Conservation (phyloP, 30 jellyfish, hydroid and myxozoan species). For the Chrysaora quinquecirrha region DNA sequence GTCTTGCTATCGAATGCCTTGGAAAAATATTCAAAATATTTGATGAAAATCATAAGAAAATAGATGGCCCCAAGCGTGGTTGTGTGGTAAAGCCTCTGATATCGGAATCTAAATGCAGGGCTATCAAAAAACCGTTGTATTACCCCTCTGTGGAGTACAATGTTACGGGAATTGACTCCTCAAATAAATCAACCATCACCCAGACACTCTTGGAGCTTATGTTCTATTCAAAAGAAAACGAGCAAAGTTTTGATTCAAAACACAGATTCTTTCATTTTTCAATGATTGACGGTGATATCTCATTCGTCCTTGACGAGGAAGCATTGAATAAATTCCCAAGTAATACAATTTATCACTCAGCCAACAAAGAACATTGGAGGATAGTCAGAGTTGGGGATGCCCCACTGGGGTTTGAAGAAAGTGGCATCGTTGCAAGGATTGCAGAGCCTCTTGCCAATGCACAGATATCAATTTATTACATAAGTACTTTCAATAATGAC, state of each 20-base stretch:
- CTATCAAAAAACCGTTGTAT: constrained; percentile 10
- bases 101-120: constrained; percentile 20
- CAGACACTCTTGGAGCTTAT: constrained; percentile 86
- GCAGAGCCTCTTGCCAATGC: constrained; percentile 96
- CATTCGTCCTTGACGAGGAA: constrained; percentile 81
- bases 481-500: constrained; percentile 85
- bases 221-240: constrained; percentile 56
- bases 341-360: constrained; percentile 75
- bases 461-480: constrained; percentile 85
- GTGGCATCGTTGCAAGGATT: constrained; percentile 96
- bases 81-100: no score
- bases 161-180: constrained; percentile 87
- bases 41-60: constrained; percentile 83
- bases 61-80: constrained; percentile 65
- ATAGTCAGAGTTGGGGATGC: constrained; percentile 84
- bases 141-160: constrained; percentile 51
- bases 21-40: constrained; percentile 82
- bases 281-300: constrained; percentile 85
- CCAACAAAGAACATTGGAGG: constrained; percentile 87
- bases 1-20: constrained; percentile 63
- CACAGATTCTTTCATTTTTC: constrained; percentile 87
- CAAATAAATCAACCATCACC: constrained; percentile 64
- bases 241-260: neutral
- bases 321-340: constrained; percentile 81
- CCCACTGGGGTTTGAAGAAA: constrained; percentile 92